Base-by-base conservation (phyloP, 2,113 vertebrate genomes). In the Oceanodroma tethys region DNA sequence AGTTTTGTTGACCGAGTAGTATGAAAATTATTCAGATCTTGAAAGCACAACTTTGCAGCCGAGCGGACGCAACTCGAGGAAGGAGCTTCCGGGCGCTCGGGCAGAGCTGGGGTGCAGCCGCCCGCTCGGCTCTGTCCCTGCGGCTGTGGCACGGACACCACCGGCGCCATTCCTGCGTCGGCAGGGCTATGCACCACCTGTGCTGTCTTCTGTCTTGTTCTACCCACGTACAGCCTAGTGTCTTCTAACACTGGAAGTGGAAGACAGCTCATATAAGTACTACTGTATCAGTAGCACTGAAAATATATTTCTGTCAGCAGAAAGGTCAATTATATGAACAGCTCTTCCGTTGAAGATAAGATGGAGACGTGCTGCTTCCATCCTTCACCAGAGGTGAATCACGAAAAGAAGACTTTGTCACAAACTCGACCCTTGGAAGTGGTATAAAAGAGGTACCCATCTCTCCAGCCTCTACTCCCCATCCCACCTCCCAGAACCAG, bases 351-450 rank as follows among this genome's bases (percentile, higher is more conserved):
- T 89, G 72, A 91, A 95, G 65, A 23, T 74, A 21, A 15, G 56
- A 73, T 91, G 48, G 88, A 89, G 94, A 79, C 52, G 32, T 55
- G 40, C 68, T 92, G 83, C 34, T 97, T 92, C 91, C 43, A 91
- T 88, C 76, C 47, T 81, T 84, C 83, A 45, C 76, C 52, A 60
- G 73, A 53, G 36, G 52, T 83, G 80, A 92, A 74, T 62, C 63
- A 59, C 67, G 55, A 86, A 92, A 62, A 88, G 56, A 92, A n/a
- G 67, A 27, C 42, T 90, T 82, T 81, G 27, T 67, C 43, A 58
- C 38, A 16, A 87, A 75, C 43, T 55, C 0, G 0, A 38, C 70
- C 58, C 40, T 85, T 65, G 32, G 48, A 93, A 73, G 48, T 45
- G 12, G 4, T 65, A 29, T 73, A 34, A 71, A 80, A 71, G 82